Percentiles rank a stretch among this genome's conserved stretches.
Conservation (phyloP, 2,113 vertebrate species). For the Coryphaenoides rupestris region DNA sequence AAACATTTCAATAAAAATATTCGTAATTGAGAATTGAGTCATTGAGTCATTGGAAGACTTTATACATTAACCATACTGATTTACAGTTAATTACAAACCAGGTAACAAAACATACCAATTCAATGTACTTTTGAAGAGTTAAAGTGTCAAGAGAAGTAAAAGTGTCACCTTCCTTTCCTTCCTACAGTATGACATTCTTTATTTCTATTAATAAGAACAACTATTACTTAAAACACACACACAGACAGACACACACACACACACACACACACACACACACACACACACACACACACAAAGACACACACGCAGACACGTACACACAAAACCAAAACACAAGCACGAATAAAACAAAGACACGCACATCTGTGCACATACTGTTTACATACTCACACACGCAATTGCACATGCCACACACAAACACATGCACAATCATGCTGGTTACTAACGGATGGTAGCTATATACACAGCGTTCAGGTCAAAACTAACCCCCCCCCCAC, state of each 20-base stretch:
- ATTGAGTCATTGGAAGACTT: background rate
- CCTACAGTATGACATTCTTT: background rate
- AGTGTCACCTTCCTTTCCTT: no score
- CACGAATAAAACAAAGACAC: no score
- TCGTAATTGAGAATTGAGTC: no score
- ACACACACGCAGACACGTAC: slow-evolving; percentile 8
- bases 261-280: slow-evolving; percentile 9
- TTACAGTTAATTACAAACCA: no score
- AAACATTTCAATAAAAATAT: no score
- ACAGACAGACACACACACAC: background rate
- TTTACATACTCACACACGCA: background rate
- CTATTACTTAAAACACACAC: background rate
- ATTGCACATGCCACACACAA: background rate
- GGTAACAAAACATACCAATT: no score
- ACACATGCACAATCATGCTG: background rate
- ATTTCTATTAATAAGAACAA: background rate
- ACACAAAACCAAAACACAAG: no score
- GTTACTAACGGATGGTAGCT: background rate
- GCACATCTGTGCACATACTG: no score
- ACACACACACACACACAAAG: slow-evolving; percentile 6
- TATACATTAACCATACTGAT: background rate
- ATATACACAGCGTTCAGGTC: background rate
- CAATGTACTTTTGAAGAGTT: no score
- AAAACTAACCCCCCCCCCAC: background rate
- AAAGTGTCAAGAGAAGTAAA: no score